A percentile compares a stretch with the other conserved stretches of the same genome.
Conservation (phyloP, 2,888 invertebrate species). For the Notodromas monacha region DNA sequence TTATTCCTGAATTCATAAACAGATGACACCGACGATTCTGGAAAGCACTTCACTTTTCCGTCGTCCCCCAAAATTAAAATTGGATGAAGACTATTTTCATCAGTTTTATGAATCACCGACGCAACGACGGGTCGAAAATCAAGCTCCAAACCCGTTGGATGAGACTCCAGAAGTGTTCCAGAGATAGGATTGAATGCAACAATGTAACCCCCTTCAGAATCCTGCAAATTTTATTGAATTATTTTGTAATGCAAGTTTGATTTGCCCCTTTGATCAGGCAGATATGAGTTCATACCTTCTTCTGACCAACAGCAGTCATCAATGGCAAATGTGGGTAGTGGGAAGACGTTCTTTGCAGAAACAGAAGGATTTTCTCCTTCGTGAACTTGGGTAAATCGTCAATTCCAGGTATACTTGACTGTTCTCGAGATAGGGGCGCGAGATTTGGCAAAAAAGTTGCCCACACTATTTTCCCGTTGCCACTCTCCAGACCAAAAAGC, state of each 20-base stretch:
- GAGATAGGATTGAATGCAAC: conserved; percentile 64
- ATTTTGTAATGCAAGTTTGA: neutral
- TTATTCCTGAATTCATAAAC: conserved; percentile 12
- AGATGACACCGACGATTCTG: conserved; percentile 21
- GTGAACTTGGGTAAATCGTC: too few relatives aligned
- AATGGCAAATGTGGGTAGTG: conserved; percentile 33
- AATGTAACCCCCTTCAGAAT: conserved; percentile 16
- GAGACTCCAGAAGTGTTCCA: conserved; percentile 22
- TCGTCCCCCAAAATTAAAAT: conserved; percentile 30
- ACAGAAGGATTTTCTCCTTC: too few relatives aligned
- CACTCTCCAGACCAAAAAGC: conserved; percentile 48
- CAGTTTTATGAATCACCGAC: conserved; percentile 30
- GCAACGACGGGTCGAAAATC: conserved; percentile 30
- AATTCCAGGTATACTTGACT: too few relatives aligned
- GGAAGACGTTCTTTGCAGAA: conserved; percentile 50
- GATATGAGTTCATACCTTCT: neutral
- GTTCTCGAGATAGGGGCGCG: too few relatives aligned
- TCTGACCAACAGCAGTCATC: neutral
- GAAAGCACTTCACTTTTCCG: conserved; percentile 32
- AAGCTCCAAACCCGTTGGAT: conserved; percentile 10
- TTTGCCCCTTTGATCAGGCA: too few relatives aligned
- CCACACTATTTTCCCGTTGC: conserved; percentile 44
- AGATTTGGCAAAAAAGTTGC: conserved; percentile 27
- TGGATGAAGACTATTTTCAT: conserved; percentile 28
- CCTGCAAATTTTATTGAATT: conserved; percentile 6